phyloP scores from a whole-genome alignment of 2,113 vertebrate species.

The Rhipidura dahli region DNA sequence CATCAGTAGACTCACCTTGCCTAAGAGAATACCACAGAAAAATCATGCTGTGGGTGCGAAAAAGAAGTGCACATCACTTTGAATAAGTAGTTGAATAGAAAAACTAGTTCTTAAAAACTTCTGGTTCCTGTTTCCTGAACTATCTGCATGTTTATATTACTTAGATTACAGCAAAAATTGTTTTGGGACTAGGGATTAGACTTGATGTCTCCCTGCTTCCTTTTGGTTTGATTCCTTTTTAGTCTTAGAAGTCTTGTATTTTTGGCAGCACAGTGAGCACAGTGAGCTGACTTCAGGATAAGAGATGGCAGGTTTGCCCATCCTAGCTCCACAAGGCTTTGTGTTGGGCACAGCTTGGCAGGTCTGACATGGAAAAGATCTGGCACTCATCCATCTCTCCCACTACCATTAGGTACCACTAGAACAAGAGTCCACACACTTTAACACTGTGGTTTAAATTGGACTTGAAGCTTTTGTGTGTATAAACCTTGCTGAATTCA shows the following conservation, averaged over 20 bases:
- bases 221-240: not conserved
- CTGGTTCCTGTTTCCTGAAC: conserved; percentile 11
- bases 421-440: not conserved
- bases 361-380: not conserved
- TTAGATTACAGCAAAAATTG: not conserved
- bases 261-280: not conserved
- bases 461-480: not conserved
- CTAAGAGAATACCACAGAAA: conserved; percentile 33
- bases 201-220: not conserved
- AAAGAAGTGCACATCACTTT: not conserved
- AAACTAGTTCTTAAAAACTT: not conserved
- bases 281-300: not conserved
- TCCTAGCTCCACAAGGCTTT: not conserved
- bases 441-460: not conserved
- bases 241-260: not conserved
- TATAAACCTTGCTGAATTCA: not conserved
- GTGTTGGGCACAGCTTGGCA: not conserved
- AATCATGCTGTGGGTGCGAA: conserved; percentile 33
- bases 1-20: conserved; percentile 45
- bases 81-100: not conserved
- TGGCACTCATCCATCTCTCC: not conserved
- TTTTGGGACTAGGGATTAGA: not conserved
- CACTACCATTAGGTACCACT: not conserved
- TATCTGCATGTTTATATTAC: not conserved
- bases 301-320: not conserved